Evolutionary conservation across 2,888 invertebrate genomes (phyloP).

Genomic region (Volucella zonaria): DNA sequence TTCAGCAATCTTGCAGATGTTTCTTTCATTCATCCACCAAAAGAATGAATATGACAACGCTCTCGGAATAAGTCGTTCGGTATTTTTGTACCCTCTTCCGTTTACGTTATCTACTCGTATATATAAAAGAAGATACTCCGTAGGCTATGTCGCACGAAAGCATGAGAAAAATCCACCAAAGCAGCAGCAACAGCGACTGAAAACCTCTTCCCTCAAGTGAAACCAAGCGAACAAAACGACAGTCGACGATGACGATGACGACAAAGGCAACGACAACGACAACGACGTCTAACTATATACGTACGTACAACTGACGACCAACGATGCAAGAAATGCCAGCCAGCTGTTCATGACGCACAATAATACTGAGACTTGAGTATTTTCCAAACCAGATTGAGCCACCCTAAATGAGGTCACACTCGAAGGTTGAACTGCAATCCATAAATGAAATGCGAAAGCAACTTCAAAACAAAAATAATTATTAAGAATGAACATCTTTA

Average conservation of each 20-base stretch:
- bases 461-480: conserved; percentile 9
- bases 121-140: too few species aligned
- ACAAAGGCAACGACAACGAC: too few species aligned
- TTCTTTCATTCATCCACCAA: neutral
- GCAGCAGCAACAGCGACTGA: neutral
- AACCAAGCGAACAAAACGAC: neutral
- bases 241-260: too few species aligned
- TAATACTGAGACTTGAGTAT: neutral
- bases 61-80: conserved; percentile 21
- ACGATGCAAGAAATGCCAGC: conserved; percentile 33
- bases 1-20: conserved; percentile 22
- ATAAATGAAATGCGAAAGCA: neutral
- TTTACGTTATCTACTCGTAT: neutral
- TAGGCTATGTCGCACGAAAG: neutral
- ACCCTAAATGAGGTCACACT: conserved; percentile 50
- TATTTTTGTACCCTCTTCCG: conserved; percentile 16
- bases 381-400: conserved; percentile 51
- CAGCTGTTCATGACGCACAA: conserved; percentile 50
- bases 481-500: conserved; percentile 10
- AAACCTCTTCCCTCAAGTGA: conserved; percentile 9
- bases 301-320: too few species aligned
- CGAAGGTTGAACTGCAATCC: conserved; percentile 31
- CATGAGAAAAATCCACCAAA: conserved; percentile 3
- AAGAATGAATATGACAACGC: neutral
- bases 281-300: too few species aligned